These are phyloP conservation scores for Pandemis cinnamomeana DNA, from an alignment of 2,888 invertebrate species.

Conservation along the genomic window DNA sequence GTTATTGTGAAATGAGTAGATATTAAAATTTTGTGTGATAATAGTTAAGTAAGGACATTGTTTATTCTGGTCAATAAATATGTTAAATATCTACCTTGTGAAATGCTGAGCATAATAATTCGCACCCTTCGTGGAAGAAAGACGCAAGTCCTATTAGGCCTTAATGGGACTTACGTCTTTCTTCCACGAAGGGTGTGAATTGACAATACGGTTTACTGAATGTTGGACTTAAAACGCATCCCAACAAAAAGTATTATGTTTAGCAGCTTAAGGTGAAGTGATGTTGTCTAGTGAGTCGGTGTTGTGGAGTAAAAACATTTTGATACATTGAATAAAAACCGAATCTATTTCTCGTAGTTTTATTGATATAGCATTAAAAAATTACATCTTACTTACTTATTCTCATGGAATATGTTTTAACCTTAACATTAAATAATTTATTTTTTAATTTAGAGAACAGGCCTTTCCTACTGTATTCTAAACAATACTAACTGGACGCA, in stretches of 20 bases:
- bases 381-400: conserved; percentile 66
- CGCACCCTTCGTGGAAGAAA: too few species aligned
- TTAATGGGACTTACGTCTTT: too few species aligned
- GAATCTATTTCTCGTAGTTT: conserved; percentile 44
- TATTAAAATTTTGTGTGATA: conserved; percentile 3
- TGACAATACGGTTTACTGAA: too few species aligned
- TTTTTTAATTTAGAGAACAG: conserved; percentile 74
- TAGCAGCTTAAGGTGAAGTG: too few species aligned
- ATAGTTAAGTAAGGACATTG: background rate
- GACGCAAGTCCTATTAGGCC: too few species aligned
- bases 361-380: conserved; percentile 74
- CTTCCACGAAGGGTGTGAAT: too few species aligned
- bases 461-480: conserved; percentile 64
- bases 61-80: conserved; percentile 1
- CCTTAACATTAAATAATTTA: conserved; percentile 78
- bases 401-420: conserved; percentile 61
- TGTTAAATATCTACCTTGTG: background rate
- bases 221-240: background rate
- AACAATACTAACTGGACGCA: conserved; percentile 73
- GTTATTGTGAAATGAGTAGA: background rate
- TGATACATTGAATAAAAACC: conserved; percentile 45
- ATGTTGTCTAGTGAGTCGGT: background rate
- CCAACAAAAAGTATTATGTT: too few species aligned
- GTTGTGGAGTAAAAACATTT: conserved; percentile 7
- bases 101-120: too few species aligned